Evolutionary conservation across 1,140 invertebrate species (phyloP), one percentile per base, ranked within the genome.

Genomic region (Zaprionus gabonicus): DNA sequence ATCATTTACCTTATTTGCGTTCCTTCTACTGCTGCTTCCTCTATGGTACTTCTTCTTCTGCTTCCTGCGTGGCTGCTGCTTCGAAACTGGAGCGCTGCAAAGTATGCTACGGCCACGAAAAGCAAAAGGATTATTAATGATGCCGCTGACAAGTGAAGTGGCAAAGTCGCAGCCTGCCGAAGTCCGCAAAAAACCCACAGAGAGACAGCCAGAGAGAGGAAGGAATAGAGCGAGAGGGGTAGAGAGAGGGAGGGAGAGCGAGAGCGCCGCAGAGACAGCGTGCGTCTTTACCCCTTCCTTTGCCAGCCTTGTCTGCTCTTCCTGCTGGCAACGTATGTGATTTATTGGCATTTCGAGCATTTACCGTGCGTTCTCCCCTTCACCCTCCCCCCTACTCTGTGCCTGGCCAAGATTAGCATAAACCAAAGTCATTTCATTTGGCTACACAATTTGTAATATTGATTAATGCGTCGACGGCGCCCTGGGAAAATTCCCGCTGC

Each of bases 91-190:
- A 51, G 46, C 67, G 75, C 80, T 60, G 46, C 64, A 67, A 81
- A 85, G 82, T 84, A 85, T 80, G 82, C 82, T 78, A 76, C 71
- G 71, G 27, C 49, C 17, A 9, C 6, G 41, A 9, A 28, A 74
- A 79, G 81, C 85, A 76, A 88, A 90, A 88, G 84, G 84, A 88
- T 88, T 88, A 88, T 88, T 88, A 88, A 88, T 88, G 85, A 85
- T 88, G 75, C 78, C 76, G 85, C 85, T 88, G 85, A 88, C 85
- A 88, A 88, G 85, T 88, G 85, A 88, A 88, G 85, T 84, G 85
- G 78, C 76, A 81, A 81, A 78, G 77, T 79, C 77, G 68, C 70
- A 64, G 68, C 46, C 60, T 63, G 28, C 46, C 53, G 41, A 53
- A 55, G 49, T 27, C 12, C 23, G 25, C 51, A 34, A 44, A 55